Evolutionary conservation across 2,888 invertebrate genomes (phyloP), one percentile per base, ranked within the genome.

Genomic region (Drosophila fungiperda): DNA sequence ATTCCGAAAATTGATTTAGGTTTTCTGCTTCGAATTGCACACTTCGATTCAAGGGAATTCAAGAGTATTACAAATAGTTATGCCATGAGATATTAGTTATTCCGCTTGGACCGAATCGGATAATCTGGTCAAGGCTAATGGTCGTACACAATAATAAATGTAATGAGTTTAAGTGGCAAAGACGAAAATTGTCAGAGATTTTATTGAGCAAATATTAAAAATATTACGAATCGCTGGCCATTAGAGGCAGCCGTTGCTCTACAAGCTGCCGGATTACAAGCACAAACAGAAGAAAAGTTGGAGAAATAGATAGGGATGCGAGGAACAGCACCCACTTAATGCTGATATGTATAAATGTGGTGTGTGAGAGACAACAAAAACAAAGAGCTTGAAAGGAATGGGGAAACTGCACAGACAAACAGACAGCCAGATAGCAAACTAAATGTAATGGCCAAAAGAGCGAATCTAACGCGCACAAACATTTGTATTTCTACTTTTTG

Each of bases 201-300:
- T 90, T 88, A 90, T 89, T 89, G 83, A 86, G 89, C 89, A 83
- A 90, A 90, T 87, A 87, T 87, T 90, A 87, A 87, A 87, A 87
- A 90, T 87, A 87, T 87, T 90, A 88, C 90, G 80, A 87, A 90
- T 87, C 83, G 89, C 72, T 82, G 83, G 73, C 86, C 86, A 88
- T 87, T 87, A 87, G 79, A 73, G 66, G 81, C 87, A 87, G 86
- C 87, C 87, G 87, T 81, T 79, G 81, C 68, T 3, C 48, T 29
- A 45, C 68, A 63, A 65, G 72, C 60, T 64, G 62, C 57, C 60
- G 74, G 52, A 70, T 55, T 52, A 59, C 67, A 62, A 57, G 50
- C 58, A 53, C 45, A 68, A 54, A 70, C 65, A 66, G 63, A 36
- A 60, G 60, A 35, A 57, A 45, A 60, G 55, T 38, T 40, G 38